Percentiles rank a stretch among this genome's conserved stretches.
Evolutionary conservation across 2,113 vertebrate genomes (phyloP).

Genomic region (Heteronetta atricapilla): DNA sequence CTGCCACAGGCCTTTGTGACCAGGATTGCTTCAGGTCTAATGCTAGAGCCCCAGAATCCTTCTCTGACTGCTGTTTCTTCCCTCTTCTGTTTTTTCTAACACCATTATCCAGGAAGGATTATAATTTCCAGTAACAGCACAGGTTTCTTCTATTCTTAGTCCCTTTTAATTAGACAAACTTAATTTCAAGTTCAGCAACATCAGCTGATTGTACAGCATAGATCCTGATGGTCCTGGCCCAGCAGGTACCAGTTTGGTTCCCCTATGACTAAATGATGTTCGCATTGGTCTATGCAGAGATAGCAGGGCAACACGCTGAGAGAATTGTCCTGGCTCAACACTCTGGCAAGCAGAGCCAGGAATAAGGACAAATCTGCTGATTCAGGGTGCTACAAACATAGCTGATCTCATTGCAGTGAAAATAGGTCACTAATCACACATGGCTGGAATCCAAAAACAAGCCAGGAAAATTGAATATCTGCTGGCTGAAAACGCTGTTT

Average conservation of each 20-base stretch:
- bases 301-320: neutral
- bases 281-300: neutral
- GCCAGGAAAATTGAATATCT: slow-evolving; percentile 57
- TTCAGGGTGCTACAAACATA: slow-evolving; percentile 68
- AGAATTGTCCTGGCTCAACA: neutral
- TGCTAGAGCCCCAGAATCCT: neutral
- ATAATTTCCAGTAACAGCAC: neutral
- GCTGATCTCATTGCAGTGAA: slow-evolving; percentile 69
- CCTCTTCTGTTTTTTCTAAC: neutral
- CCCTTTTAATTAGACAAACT: slow-evolving; percentile 40
- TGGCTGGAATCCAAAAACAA: slow-evolving; percentile 66
- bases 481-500: slow-evolving; percentile 53
- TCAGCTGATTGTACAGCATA: neutral
- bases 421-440: slow-evolving; percentile 78
- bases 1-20: neutral
- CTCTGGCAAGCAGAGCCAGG: slow-evolving; percentile 10
- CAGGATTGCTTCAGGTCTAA: neutral
- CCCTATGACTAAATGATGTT: neutral
- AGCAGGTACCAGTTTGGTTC: neutral
- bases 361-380: slow-evolving; percentile 70
- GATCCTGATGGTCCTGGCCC: neutral
- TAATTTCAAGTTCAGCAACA: slow-evolving; percentile 51
- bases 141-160: slow-evolving; percentile 46
- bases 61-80: neutral
- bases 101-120: neutral